Base-by-base conservation (phyloP, 2,888 invertebrate genomes). In the Drosophila prostipennis region DNA sequence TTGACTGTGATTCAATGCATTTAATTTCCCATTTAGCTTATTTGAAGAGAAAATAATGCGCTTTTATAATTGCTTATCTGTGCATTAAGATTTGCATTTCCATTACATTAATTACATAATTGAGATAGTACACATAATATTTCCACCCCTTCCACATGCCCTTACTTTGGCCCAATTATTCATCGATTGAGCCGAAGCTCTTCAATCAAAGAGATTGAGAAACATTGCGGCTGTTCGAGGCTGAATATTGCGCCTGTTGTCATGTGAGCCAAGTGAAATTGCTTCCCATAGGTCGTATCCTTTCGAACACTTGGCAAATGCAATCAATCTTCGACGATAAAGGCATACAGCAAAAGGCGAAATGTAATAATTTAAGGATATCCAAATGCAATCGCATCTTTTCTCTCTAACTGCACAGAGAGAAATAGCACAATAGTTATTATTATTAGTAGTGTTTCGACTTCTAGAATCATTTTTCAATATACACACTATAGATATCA, bases 341-440 rank as follows among this genome's bases (percentile, higher is more conserved):
- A 77, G 76, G 76, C 57, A 67, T 67, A 61, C 55, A 65, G 77
- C 73, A 61, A 56, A 53, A 63, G 43, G 74, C 64, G 70, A 64
- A 81, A 69, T 71, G 82, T 72, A 79, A 81, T 79, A 81, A 79
- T 81, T 79, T 81, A 80, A 72, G 78, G 58, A 73, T 70, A 82
- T 78, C 56, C 72, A 80, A 72, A 82, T 60, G 74, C 78, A 76
- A 73, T 71, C 68, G 60, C 74, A 78, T 48, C 74, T 56, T 49
- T 29, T 55, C 29, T 14, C 19, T 5, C 7, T 48, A 43, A 29
- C 19, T 10, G 49, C 74, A 73, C 65, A 34, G 45, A 5, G 14
- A 6, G 11, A 11, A 59, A 71, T 26, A 6, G 26, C n/a, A n/a
- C n/a, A n/a, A n/a, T n/a, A n/a, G n/a, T n/a, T n/a, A n/a, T n/a